Evolutionary conservation across 2,797 vertebrate genomes (phyloP).

Genomic region (Aselliscus stoliczkanus): DNA sequence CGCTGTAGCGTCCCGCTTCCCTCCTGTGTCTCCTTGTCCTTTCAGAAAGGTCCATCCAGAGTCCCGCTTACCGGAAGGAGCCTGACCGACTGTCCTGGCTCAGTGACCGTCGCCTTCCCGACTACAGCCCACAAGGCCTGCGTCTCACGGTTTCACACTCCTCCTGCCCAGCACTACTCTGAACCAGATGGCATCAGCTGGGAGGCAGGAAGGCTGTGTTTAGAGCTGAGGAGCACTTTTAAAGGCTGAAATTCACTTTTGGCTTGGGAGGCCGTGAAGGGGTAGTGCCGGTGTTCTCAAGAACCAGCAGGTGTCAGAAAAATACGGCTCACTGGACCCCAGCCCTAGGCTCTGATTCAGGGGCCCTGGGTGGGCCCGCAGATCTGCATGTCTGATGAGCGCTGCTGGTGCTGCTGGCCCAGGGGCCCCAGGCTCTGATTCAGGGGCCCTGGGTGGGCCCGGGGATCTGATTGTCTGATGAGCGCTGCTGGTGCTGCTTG

Average conservation of each 20-base stretch:
- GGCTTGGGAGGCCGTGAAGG: background rate
- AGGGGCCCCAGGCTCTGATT: background rate
- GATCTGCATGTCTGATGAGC: background rate
- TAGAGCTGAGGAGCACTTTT: background rate
- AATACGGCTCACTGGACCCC: background rate
- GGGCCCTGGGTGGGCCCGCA: background rate
- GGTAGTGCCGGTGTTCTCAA: background rate
- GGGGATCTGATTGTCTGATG: background rate
- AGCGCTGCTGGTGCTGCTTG: background rate
- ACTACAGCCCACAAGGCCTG: accelerated
- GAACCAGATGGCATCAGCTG: background rate
- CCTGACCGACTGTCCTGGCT: background rate
- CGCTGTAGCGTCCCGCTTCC: background rate
- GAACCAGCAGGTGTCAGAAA: background rate
- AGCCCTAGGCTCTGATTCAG: background rate
- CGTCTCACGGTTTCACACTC: background rate
- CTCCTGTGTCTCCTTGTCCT: background rate
- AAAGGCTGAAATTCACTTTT: background rate
- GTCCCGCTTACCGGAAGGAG: background rate
- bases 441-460: background rate
- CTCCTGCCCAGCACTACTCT: background rate
- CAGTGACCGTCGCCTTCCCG: accelerated
- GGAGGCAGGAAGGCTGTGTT: background rate
- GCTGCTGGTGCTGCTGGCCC: background rate
- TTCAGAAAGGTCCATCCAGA: background rate